Percentiles rank a stretch among this genome's conserved stretches.
These are phyloP conservation scores for Megalopta genalis DNA, from an alignment of 1,140 invertebrate species.

Conservation along the genomic window DNA sequence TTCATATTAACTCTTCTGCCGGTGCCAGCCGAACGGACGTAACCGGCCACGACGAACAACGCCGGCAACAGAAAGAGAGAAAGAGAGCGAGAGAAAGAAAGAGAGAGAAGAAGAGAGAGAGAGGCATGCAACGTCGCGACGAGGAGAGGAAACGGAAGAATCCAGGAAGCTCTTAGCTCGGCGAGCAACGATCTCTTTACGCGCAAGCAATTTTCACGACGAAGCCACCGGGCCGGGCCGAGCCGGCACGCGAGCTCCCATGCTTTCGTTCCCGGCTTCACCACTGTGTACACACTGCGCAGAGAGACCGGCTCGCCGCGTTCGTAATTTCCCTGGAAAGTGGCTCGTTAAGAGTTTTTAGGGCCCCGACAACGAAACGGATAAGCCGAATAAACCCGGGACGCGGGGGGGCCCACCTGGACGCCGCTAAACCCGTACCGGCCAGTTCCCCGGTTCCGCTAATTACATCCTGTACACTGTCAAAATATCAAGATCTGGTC, in stretches of 20 bases:
- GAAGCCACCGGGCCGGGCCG: constrained; percentile 74
- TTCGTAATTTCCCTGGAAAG: constrained; percentile 46
- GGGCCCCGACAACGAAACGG: neutral
- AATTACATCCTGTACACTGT: constrained; percentile 42
- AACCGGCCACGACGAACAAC: neutral
- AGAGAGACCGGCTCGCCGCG: too few relatives aligned
- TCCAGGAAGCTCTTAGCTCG: constrained; percentile 76
- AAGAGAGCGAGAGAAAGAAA: too few relatives aligned
- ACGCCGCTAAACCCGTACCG: too few relatives aligned
- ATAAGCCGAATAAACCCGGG: constrained; percentile 5
- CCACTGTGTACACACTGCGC: too few relatives aligned
- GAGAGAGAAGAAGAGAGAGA: neutral
- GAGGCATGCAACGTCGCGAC: neutral
- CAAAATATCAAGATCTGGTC: constrained; percentile 30
- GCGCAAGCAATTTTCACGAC: constrained; percentile 79
- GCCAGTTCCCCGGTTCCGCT: neutral
- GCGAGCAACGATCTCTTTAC: constrained; percentile 78
- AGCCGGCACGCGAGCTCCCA: constrained; percentile 75
- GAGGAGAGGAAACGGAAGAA: constrained; percentile 46
- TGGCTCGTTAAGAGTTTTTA: constrained; percentile 44
- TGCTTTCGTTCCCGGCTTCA: constrained; percentile 55
- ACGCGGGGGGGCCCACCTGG: constrained; percentile 4
- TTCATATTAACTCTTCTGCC: constrained; percentile 27
- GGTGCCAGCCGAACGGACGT: constrained; percentile 7
- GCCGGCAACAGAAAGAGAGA: too few relatives aligned